Evolutionary conservation across 2,888 invertebrate genomes (phyloP).

Genomic region (Carcina quercana): DNA sequence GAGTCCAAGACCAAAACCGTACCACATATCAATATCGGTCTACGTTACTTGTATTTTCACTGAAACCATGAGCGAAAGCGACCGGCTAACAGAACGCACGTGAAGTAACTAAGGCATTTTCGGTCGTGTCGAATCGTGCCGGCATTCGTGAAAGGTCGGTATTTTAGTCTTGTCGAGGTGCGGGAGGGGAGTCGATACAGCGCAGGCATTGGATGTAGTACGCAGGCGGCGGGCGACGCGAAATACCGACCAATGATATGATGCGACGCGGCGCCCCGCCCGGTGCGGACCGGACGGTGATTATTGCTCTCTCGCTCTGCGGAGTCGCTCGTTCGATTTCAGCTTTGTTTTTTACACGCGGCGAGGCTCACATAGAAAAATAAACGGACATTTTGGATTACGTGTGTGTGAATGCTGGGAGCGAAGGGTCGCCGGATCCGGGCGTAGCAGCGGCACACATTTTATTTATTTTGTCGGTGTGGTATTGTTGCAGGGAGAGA

Average conservation of each 20-base stretch:
- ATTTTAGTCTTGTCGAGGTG: constrained; percentile 53
- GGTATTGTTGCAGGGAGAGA: constrained; percentile 58
- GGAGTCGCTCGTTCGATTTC: constrained; percentile 45
- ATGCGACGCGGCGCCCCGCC: constrained; percentile 53
- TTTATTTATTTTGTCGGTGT: constrained; percentile 64
- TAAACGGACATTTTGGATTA: constrained; percentile 73
- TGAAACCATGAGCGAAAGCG: constrained; percentile 52
- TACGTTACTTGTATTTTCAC: constrained; percentile 32
- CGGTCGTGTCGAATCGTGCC: constrained; percentile 70
- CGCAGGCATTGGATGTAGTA: constrained; percentile 39
- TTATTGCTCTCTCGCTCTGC: constrained; percentile 45
- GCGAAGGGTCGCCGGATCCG: constrained; percentile 65
- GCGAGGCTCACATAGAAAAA: constrained; percentile 54
- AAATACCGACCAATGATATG: constrained; percentile 42
- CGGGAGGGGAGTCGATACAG: constrained; percentile 43
- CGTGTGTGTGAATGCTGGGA: constrained; percentile 23
- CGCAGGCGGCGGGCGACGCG: constrained; percentile 55
- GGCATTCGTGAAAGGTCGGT: constrained; percentile 70
- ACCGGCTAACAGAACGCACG: constrained; percentile 54
- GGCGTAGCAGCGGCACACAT: constrained; percentile 33
- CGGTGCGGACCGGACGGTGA: constrained; percentile 30
- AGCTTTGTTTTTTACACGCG: constrained; percentile 57
- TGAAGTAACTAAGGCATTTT: constrained; percentile 73
- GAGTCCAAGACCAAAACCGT: constrained; percentile 18
- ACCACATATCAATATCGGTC: constrained; percentile 12